Base-by-base conservation (phyloP, 2,888 invertebrate species). In the Aplocera efformata region DNA sequence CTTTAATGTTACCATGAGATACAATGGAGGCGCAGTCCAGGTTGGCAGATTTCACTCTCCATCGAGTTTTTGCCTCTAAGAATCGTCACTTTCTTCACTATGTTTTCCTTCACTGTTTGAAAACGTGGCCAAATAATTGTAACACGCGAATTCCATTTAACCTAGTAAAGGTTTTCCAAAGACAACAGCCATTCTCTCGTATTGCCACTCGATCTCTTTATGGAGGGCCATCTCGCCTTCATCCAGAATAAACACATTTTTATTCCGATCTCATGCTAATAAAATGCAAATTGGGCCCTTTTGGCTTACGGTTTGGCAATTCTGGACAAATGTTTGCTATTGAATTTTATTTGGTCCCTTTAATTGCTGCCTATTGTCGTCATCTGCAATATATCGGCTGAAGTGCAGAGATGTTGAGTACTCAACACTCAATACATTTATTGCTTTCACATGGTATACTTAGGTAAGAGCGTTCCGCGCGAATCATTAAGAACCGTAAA, bases 221-320 rank as follows among this genome's bases (percentile, higher is more conserved):
- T 72, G 67, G 55, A 33, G 57, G 67, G 57, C 70, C 69, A 72
- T 80, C 72, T 70, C 82, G 70, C 63, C 74, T 73, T 71, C 79
- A 72, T 72, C 72, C 73, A 78, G 60, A 75, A 81, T 82, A 82
- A 83, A 82, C 82, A 83, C 81, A 80, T 80, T 83, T 82, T 83
- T 83, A 81, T 80, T 79, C 78, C 64, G 63, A 73, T 73, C 75
- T 72, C 77, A 80, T 73, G 80, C 81, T 80, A 81, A 82, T 83
- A 82, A 83, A 81, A 83, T 83, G 83, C 67, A 83, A 83, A 83
- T 81, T 73, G 67, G 71, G 63, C 72, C 78, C 73, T 80, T 80
- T 77, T 69, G 72, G 81, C 72, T 82, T 75, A 79, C 72, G 75
- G 78, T 70, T 77, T 74, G 64, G 80, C 77, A 77, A 79, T 81